Percentiles rank a stretch among this genome's conserved stretches.
Conservation (phyloP, 1,140 invertebrate genomes). For the Eurosta solidaginis region DNA sequence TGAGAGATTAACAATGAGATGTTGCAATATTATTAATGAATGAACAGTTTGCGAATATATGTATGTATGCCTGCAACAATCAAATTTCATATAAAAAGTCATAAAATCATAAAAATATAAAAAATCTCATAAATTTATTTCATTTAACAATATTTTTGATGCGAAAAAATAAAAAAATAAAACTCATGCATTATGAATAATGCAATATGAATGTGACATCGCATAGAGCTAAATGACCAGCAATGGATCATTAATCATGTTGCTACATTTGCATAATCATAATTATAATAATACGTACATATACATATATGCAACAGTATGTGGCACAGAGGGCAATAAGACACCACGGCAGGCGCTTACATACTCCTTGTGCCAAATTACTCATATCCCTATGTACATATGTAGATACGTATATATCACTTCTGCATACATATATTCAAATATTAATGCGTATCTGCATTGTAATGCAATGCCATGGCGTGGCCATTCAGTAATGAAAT, state of each 20-base stretch:
- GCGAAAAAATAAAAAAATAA: too few species aligned
- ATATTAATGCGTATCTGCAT: not conserved
- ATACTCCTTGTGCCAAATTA: not conserved
- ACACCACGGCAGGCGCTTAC: not conserved
- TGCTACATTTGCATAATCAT: slow-evolving; percentile 11
- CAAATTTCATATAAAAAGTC: too few species aligned
- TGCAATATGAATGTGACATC: slow-evolving; percentile 15
- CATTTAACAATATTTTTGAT: not conserved
- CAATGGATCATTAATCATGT: slow-evolving; percentile 18
- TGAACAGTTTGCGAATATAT: too few species aligned
- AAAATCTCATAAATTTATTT: too few species aligned
- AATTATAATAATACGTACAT: too few species aligned
- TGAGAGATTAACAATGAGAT: too few species aligned
- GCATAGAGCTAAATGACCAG: not conserved
- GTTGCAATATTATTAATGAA: too few species aligned
- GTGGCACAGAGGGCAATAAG: not conserved
- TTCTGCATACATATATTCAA: not conserved
- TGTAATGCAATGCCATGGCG: not conserved
- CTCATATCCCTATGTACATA: not conserved
- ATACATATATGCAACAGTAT: not conserved
- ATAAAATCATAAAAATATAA: too few species aligned
- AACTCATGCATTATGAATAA: not conserved
- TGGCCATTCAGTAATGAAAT: slow-evolving; percentile 23
- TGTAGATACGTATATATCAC: not conserved
- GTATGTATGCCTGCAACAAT: too few species aligned